Evolutionary conservation across 2,888 invertebrate genomes (phyloP), one percentile per base, ranked within the genome.

Genomic region (Sericinus montela): DNA sequence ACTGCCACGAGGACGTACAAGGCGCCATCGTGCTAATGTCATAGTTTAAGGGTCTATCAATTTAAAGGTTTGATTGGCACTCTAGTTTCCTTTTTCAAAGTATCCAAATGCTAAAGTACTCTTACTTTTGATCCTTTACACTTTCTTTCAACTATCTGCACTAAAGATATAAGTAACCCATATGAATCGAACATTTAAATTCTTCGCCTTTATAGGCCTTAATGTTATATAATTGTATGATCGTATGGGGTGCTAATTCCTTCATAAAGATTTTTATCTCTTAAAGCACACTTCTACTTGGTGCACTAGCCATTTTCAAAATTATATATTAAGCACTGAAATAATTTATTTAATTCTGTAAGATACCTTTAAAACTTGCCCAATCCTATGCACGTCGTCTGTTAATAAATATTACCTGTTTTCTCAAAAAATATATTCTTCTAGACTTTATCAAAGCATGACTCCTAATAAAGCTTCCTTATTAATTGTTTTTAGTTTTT

Each of bases 11-110:
- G 80, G 75, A 75, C 78, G 75, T 75, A 68, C 67, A 60, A 60
- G 78, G 77, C 80, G 82, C 69, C 84, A 77, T 74, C 83, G 81
- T 80, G 69, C 76, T 77, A 70, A 69, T 78, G 64, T 77, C 59
- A 69, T 83, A 69, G 71, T 70, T 69, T 74, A 73, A 74, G 72
- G 78, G 76, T 82, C 74, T 75, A 76, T 78, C 68, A 72, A 73
- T 41, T 47, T 68, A 69, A 82, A 88, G 86, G 87, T 87, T 87
- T 88, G 86, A 80, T 75, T 67, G 62, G 80, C 80, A 77, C 76
- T 57, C 53, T 64, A 65, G 64, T 57, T 57, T 62, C 60, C 48
- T 62, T 60, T 60, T 62, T 59, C 55, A 55, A 58, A 53, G 54
- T 49, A 37, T 51, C 30, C 29, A 35, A 45, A 39, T 29, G 44